These are phyloP conservation scores for Harpagifer antarcticus DNA, from an alignment of 2,797 vertebrate genomes.

Conservation along the genomic window DNA sequence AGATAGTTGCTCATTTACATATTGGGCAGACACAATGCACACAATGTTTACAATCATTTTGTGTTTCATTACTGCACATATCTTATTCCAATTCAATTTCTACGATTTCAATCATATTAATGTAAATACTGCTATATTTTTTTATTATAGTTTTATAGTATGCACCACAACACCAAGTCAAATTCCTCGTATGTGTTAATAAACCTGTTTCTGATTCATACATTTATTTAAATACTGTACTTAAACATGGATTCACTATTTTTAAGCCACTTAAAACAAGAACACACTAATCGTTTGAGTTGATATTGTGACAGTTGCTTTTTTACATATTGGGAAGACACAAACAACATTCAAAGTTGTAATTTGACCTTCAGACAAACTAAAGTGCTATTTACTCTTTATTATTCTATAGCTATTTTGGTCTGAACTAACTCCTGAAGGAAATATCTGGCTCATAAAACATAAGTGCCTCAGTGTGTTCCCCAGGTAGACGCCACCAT, in stretches of 20 bases:
- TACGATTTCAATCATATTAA: no score
- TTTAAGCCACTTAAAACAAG: background rate
- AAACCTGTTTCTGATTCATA: no score
- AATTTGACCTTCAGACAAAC: conserved; percentile 7
- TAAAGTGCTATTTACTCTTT: background rate
- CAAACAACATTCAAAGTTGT: background rate
- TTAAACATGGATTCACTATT: background rate
- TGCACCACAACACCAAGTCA: no score
- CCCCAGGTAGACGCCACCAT: background rate
- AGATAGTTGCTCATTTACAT: background rate
- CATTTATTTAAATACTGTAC: background rate
- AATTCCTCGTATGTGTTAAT: no score
- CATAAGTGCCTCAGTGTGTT: background rate
- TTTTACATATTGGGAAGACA: background rate
- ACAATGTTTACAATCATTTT: no score
- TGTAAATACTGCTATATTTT: no score
- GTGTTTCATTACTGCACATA: no score
- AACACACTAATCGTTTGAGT: background rate
- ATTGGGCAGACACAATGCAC: background rate
- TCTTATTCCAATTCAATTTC: no score
- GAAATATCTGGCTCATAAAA: background rate
- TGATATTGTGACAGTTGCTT: background rate
- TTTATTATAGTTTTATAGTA: no score
- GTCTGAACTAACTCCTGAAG: background rate
- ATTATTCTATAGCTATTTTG: background rate